Evolutionary conservation across 2,113 vertebrate genomes (phyloP).

Genomic region (Cyprinodon tularosa): DNA sequence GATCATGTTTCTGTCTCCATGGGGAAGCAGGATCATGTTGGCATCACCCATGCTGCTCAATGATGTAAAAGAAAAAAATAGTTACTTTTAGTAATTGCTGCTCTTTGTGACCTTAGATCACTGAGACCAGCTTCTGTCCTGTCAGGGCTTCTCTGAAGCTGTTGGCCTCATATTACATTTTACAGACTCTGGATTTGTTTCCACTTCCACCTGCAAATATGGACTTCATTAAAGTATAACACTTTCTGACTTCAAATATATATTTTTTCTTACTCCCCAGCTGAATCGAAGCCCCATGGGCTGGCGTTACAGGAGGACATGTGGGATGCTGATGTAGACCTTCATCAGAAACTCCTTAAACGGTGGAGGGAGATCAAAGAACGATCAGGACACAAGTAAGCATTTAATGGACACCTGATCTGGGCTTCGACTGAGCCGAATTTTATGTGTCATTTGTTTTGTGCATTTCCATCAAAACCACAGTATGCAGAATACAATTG

Average conservation of each 20-base stretch:
- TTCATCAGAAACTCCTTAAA: constrained; percentile 89
- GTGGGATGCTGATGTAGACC: constrained; percentile 93
- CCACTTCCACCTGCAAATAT: not conserved
- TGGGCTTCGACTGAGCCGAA: no score
- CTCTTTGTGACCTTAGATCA: not conserved
- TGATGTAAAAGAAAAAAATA: not conserved
- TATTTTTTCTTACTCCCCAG: constrained; percentile 61
- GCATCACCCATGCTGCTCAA: not conserved
- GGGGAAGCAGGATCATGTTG: not conserved
- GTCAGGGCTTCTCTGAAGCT: not conserved
- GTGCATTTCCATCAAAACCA: no score
- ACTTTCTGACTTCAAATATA: not conserved
- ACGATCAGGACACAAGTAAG: constrained; percentile 85
- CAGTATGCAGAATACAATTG: no score
- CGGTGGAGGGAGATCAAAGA: constrained; percentile 90
- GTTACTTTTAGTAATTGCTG: not conserved
- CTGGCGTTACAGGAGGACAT: constrained; percentile 88
- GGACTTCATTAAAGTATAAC: not conserved
- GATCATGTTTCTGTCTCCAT: not conserved
- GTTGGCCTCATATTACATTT: not conserved
- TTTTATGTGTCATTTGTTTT: no score
- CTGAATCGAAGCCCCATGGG: constrained; percentile 87
- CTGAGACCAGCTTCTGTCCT: not conserved
- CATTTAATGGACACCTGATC: not conserved
- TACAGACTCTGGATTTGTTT: not conserved